Conservation (phyloP, 2,113 vertebrate genomes). For the Vulpes vulpes region DNA sequence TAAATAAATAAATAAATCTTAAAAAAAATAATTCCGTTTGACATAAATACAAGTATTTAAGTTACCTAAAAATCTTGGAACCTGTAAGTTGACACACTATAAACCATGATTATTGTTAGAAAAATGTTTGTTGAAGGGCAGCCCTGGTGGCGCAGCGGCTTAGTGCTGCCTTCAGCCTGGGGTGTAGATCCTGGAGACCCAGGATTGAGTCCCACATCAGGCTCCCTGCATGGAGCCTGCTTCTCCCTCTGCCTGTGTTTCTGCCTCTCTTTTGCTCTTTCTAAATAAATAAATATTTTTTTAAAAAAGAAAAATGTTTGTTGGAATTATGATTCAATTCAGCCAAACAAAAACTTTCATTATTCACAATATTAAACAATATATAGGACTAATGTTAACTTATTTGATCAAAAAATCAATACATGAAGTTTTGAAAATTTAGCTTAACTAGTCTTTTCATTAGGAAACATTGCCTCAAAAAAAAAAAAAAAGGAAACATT, state of each 20-base stretch:
- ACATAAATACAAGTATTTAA: background rate
- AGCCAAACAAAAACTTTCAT: slow-evolving; percentile 6
- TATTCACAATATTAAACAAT: slow-evolving; percentile 7
- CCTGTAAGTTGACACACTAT: background rate
- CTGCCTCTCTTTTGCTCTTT: too few species aligned
- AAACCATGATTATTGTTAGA: background rate
- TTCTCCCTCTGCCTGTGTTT: too few species aligned
- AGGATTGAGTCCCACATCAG: rapidly evolving
- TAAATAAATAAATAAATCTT: too few species aligned
- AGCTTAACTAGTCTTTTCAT: background rate
- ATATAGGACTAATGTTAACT: background rate
- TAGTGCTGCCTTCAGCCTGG: too few species aligned
- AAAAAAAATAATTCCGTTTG: background rate
- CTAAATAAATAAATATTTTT: too few species aligned
- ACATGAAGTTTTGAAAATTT: background rate
- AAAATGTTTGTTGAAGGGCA: slow-evolving; percentile 20
- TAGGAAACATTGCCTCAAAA: background rate
- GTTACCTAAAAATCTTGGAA: background rate
- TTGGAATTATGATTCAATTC: slow-evolving; percentile 39
- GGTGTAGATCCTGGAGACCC: too few species aligned
- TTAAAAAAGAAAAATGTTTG: background rate
- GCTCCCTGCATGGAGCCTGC: too few species aligned
- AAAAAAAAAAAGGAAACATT: too few species aligned
- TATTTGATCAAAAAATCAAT: slow-evolving; percentile 4
- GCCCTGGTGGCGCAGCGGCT: too few species aligned